A percentile compares a stretch with the other conserved stretches of the same genome.
phyloP scores from a whole-genome alignment of 2,888 invertebrate genomes.

The Arenicola marina region DNA sequence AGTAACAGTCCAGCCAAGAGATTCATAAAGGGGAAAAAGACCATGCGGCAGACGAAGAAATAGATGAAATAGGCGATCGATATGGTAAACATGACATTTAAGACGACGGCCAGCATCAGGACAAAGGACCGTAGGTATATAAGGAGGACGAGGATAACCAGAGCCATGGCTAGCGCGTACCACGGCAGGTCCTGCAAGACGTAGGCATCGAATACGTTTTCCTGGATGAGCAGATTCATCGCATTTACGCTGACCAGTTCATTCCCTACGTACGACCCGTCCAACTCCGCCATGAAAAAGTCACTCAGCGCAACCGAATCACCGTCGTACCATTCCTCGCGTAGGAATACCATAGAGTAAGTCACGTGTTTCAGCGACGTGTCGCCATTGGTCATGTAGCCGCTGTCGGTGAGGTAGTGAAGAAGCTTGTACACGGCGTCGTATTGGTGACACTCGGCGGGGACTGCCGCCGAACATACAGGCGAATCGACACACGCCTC shows the following conservation, averaged over 20 bases:
- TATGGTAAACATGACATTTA: conserved; percentile 82
- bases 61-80: conserved; percentile 91
- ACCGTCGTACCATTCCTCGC: conserved; percentile 53
- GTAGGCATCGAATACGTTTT: conserved; percentile 81
- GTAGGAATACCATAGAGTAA: conserved; percentile 82
- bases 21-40: conserved; percentile 98
- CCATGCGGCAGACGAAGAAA: conserved; percentile 78
- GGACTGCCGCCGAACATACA: conserved; percentile 66
- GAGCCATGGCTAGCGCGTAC: conserved; percentile 74
- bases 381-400: conserved; percentile 66
- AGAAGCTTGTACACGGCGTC: conserved; percentile 85
- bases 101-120: conserved; percentile 81
- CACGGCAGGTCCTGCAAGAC: conserved; percentile 81
- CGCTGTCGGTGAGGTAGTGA: conserved; percentile 79
- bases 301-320: conserved; percentile 67
- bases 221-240: conserved; percentile 85
- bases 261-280: conserved; percentile 13
- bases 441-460: conserved; percentile 75
- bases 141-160: conserved; percentile 81
- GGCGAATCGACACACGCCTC: conserved; percentile 63
- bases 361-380: conserved; percentile 62
- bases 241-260: conserved; percentile 71
- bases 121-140: conserved; percentile 84
- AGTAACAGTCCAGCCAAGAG: conserved; percentile 83
- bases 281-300: conserved; percentile 70